Evolutionary conservation across 2,888 invertebrate genomes (phyloP).

Genomic region (Periphyllus acericola): DNA sequence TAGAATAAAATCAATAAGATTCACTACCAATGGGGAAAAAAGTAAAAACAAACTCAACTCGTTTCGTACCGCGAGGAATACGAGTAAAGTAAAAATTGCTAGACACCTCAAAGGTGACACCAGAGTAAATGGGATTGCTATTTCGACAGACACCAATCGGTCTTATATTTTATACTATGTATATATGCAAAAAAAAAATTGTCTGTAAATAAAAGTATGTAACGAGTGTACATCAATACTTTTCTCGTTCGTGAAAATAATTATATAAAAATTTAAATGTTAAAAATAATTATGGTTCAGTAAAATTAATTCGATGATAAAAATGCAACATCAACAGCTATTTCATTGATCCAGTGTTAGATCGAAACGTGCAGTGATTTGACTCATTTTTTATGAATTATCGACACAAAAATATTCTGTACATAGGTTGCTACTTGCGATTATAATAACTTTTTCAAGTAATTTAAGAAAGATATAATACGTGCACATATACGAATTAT

Average conservation of each 20-base stretch:
- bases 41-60: not conserved
- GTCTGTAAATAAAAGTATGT: not conserved
- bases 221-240: not conserved
- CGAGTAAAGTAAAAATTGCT: slow-evolving; percentile 3
- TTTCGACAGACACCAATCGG: not conserved
- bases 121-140: not conserved
- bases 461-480: too few species aligned
- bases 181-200: not conserved
- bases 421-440: too few species aligned
- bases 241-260: not conserved
- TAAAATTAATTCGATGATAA: not conserved
- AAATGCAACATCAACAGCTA: too few species aligned
- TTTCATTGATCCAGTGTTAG: too few species aligned
- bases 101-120: not conserved
- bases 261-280: too few species aligned
- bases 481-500: too few species aligned
- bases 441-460: too few species aligned
- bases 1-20: slow-evolving; percentile 37
- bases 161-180: not conserved
- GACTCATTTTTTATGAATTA: too few species aligned
- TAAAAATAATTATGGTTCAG: not conserved
- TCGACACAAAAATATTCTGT: too few species aligned
- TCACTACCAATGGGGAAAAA: slow-evolving; percentile 11
- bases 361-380: too few species aligned
- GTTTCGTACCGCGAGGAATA: not conserved